Conservation (phyloP, 2,888 invertebrate genomes). For the Allolobophora icterica region DNA sequence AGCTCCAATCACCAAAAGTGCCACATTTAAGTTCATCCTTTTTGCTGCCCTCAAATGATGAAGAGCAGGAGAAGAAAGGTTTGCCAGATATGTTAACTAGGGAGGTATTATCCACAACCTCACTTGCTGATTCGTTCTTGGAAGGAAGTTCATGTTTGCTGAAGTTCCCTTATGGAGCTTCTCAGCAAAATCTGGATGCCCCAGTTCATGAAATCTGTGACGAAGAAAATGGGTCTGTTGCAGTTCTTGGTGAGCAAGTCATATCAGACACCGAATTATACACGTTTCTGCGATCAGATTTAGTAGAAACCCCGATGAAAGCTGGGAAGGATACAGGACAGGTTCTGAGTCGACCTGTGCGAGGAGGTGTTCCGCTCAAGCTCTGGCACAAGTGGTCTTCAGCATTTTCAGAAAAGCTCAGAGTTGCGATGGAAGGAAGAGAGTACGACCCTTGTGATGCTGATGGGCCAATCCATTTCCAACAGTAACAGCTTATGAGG, state of each 20-base stretch:
- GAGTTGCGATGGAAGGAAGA: neutral
- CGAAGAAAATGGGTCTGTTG: neutral
- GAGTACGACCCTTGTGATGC: neutral
- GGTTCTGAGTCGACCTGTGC: neutral
- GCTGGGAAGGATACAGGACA: neutral
- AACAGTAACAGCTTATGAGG: neutral
- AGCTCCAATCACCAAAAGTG: conserved; percentile 17
- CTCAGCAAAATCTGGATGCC: neutral
- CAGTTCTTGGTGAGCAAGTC: neutral
- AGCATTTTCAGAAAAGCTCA: neutral
- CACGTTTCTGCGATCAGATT: neutral
- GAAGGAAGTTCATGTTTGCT: neutral
- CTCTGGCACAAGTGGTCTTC: conserved; percentile 39
- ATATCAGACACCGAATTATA: neutral
- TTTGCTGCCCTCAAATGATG: neutral
- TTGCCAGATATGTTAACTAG: neutral
- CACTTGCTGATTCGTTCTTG: neutral
- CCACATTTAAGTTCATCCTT: neutral
- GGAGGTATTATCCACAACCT: neutral
- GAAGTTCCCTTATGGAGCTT: neutral
- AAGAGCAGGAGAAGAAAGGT: neutral
- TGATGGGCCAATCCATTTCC: neutral
- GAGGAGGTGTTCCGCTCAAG: conserved; percentile 38
- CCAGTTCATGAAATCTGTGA: neutral
- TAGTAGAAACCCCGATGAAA: neutral